Evolutionary conservation across 2,113 vertebrate genomes (phyloP), one percentile per base, ranked within the genome.

Genomic region (Phocoena phocoena): DNA sequence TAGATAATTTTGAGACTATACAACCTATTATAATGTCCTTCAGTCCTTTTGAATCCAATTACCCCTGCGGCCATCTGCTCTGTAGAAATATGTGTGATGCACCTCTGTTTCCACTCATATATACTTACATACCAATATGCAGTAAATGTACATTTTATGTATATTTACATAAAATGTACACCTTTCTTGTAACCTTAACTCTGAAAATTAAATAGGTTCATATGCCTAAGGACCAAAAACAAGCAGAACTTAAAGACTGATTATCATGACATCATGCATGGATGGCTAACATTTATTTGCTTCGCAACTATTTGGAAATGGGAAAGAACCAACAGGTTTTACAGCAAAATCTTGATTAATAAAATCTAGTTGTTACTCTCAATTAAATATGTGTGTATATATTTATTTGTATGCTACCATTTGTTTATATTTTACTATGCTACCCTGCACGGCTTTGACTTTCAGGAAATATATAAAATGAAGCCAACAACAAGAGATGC

Each of bases 1-100:
- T 36, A 95, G 76, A 91, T 58, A 41, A 18, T 93, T 82, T 73
- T 93, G n/a, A 55, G 21, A 84, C 73, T 47, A 88, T n/a, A 68
- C 8, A 28, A 50, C 41, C 31, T 86, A 87, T 25, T 9, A 93
- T 50, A 62, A n/a, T 55, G 50, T 26, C 38, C 65, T 62, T 41
- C 23, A 41, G 33, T 76, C 8, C 18, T 91, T 58, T 68, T 65
- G 21, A 94, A 53, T 73, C n/a, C 47, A 26, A 68, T 83, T n/a
- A 82, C 13, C 8, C 2, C 21, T 88, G 41, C 12, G 26, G 26
- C 25, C 55, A 93, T 50, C 25, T 76, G 38, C 3, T 74, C 15
- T 82, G 1, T 58, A 94, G 26, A 88, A 88, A 70, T 77, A 77
- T 38, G 47, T 80, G 6, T 83, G 17, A 89, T 41, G 8, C 9